Evolutionary conservation across 2,888 invertebrate species (phyloP), one percentile per base, ranked within the genome.

Genomic region (Coleophora flavipennella): DNA sequence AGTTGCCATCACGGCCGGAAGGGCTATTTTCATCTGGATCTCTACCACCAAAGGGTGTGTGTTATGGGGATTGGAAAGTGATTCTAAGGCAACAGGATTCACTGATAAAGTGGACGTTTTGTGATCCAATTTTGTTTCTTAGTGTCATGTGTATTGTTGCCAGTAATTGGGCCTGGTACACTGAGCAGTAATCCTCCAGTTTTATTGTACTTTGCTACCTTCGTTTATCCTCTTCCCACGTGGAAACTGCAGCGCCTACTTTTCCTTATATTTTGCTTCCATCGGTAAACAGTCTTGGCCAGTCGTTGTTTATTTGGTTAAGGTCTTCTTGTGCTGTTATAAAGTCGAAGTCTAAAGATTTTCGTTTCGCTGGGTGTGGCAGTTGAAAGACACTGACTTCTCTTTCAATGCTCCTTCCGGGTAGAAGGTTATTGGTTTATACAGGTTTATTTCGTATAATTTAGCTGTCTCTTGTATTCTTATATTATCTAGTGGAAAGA

Each of bases 401-500:
- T 2, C 2, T n/a, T 31, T 44, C 38, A 4, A 39, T 25, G 9
- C 31, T 12, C 11, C 35, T 13, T 1, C 33, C 38, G 7, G 33
- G 33, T 9, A 33, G 12, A 3, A 9, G 1, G 4, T 2, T n/a
- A 33, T 33, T 2, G 33, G 13, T 13, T 33, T 13, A 9, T 13
- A 11, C 12, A 7, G 1, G 7, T 12, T 33, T 4, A 9, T 9
- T n/a, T 35, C 12, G 11, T 40, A 49, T 0, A 49, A 35, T 1
- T 2, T 13, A 1, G 44, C 45, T 1, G 41, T 35, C 35, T 56
- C 52, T 8, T 20, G 31, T 1, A 53, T 35, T 25, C 51, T 36
- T 0, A 53, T 36, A n/a, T n/a, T 36, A 39, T 55, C 51, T 0
- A 53, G 36, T 1, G 51, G 48, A 2, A 53, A 42, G 1, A 52